phyloP scores from a whole-genome alignment of 2,113 vertebrate genomes.

The Dromas ardeola region DNA sequence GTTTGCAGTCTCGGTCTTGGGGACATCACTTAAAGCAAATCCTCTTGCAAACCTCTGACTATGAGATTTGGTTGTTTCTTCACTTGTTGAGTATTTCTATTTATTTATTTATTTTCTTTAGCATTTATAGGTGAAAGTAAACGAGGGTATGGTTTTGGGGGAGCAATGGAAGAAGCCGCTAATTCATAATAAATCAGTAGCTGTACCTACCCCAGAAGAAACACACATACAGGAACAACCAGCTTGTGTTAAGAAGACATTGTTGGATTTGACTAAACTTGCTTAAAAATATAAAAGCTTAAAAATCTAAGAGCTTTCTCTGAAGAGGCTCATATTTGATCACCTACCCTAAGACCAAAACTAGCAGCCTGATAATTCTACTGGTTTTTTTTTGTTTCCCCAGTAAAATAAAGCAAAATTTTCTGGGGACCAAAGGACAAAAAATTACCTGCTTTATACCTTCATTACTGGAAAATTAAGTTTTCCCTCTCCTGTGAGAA shows the following conservation, averaged over 20 bases:
- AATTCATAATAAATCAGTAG: neutral
- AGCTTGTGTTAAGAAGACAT: neutral
- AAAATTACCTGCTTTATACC: conserved; percentile 29
- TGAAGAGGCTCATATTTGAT: conserved; percentile 20
- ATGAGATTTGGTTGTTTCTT: neutral
- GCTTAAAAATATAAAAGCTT: conserved; percentile 6
- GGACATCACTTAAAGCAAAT: neutral
- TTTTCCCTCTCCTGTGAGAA: neutral
- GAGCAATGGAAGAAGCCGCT: neutral
- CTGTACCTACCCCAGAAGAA: neutral
- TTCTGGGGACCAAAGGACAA: neutral
- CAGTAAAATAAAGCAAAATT: neutral
- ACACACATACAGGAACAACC: neutral
- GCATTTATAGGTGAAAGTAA: neutral
- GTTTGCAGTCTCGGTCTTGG: neutral
- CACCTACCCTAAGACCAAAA: conserved; percentile 3
- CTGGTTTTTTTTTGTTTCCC: neutral
- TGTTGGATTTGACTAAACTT: conserved; percentile 25
- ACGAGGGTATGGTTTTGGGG: neutral
- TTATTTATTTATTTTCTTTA: neutral
- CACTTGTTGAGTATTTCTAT: neutral
- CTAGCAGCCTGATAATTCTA: neutral
- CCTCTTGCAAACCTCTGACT: neutral
- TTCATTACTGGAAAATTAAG: conserved; percentile 47
- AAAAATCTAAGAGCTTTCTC: neutral